These are phyloP conservation scores for Sinella curviseta DNA, from an alignment of 1,140 invertebrate species.

Conservation along the genomic window DNA sequence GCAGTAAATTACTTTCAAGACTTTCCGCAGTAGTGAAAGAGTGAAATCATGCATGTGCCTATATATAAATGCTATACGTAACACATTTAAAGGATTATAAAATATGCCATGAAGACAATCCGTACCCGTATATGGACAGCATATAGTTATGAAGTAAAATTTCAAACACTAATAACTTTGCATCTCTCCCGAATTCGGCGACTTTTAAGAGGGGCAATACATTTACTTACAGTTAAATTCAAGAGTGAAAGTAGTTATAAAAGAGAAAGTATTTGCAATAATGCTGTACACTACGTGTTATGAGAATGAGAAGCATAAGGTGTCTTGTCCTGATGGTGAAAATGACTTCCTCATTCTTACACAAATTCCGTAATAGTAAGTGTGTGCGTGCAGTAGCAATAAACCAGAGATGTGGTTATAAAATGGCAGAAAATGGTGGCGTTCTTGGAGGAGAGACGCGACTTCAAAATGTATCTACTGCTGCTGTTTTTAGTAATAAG, in stretches of 20 bases:
- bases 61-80: background rate
- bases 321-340: background rate
- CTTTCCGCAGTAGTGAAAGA: background rate
- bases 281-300: background rate
- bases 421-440: background rate
- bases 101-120: background rate
- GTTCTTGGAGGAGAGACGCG: too few species aligned
- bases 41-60: constrained; percentile 6
- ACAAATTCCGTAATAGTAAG: too few species aligned
- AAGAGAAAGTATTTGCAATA: background rate
- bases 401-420: background rate
- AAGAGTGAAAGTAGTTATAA: background rate
- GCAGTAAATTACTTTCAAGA: constrained; percentile 26
- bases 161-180: background rate
- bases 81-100: background rate
- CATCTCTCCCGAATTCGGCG: background rate
- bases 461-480: too few species aligned
- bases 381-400: background rate
- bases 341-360: background rate
- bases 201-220: too few species aligned
- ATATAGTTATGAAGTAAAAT: background rate
- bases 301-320: background rate
- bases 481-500: too few species aligned
- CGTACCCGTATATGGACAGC: background rate
- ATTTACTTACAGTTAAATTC: too few species aligned